A percentile compares a stretch with the other conserved stretches of the same genome.
Evolutionary conservation across 2,888 invertebrate species (phyloP).

Genomic region (Leptarthrus brevirostris): DNA sequence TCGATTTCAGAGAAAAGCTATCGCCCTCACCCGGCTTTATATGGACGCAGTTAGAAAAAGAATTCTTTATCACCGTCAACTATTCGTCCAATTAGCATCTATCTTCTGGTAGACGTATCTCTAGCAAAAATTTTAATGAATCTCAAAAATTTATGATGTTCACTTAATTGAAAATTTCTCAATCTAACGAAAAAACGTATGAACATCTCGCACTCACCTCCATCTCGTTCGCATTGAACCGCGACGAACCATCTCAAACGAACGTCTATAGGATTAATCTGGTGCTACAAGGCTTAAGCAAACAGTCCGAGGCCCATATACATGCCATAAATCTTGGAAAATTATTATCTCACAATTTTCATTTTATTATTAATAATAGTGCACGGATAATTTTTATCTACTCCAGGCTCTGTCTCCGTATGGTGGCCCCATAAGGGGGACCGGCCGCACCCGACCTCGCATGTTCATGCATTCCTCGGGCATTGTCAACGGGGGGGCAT

Average conservation of each 20-base stretch:
- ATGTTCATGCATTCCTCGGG: constrained; percentile 31
- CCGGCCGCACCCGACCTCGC: constrained; percentile 33
- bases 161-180: constrained; percentile 45
- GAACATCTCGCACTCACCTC: constrained; percentile 3
- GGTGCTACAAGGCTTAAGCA: constrained; percentile 12
- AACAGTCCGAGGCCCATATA: constrained; percentile 36
- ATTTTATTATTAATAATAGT: constrained; percentile 48
- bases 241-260: constrained; percentile 12
- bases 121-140: constrained; percentile 47
- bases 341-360: constrained; percentile 47
- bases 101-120: not conserved
- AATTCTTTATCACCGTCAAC: not conserved
- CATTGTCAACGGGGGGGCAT: constrained; percentile 47
- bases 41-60: not conserved
- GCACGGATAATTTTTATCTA: constrained; percentile 48
- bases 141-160: constrained; percentile 36
- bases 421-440: constrained; percentile 19
- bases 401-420: not conserved
- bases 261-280: constrained; percentile 12
- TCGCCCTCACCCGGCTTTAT: constrained; percentile 19
- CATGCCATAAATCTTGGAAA: constrained; percentile 40
- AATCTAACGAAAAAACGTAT: constrained; percentile 17
- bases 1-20: constrained; percentile 16
- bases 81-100: constrained; percentile 33
- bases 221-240: not conserved